Evolutionary conservation across 2,888 invertebrate genomes (phyloP).

Genomic region (Tenthredo notha): DNA sequence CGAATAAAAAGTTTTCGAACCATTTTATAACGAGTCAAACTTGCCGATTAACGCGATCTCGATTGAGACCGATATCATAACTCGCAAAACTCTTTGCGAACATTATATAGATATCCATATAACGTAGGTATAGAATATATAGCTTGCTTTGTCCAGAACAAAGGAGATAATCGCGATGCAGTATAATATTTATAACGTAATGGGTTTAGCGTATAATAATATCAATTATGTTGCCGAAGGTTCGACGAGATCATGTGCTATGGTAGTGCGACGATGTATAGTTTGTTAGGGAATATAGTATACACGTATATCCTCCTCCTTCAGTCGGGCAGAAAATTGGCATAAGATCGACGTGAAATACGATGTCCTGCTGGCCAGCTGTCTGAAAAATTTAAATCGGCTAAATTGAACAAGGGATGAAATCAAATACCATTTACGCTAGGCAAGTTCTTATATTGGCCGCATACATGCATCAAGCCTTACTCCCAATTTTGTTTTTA

Average conservation of each 20-base stretch:
- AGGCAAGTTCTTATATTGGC: neutral
- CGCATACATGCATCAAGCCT: too few relatives aligned
- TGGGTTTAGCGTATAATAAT: constrained; percentile 72
- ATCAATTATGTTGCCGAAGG: constrained; percentile 68
- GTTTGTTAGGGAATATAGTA: neutral
- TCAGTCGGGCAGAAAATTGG: constrained; percentile 23
- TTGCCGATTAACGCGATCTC: neutral
- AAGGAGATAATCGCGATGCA: constrained; percentile 69
- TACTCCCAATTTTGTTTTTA: too few relatives aligned
- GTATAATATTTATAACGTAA: constrained; percentile 73
- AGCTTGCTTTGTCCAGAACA: constrained; percentile 69
- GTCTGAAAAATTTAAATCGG: neutral
- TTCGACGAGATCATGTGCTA: constrained; percentile 25
- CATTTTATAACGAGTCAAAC: neutral
- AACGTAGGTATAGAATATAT: neutral
- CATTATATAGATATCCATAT: neutral
- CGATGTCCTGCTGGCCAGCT: constrained; percentile 28
- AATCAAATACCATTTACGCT: constrained; percentile 7
- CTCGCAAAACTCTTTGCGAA: neutral
- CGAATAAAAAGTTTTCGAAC: neutral
- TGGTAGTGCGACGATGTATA: neutral
- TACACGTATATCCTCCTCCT: neutral
- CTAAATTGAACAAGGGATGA: neutral
- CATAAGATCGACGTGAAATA: constrained; percentile 7
- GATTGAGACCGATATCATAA: neutral